Base-by-base conservation (phyloP, 2,888 invertebrate genomes). In the Agrotis clavis region DNA sequence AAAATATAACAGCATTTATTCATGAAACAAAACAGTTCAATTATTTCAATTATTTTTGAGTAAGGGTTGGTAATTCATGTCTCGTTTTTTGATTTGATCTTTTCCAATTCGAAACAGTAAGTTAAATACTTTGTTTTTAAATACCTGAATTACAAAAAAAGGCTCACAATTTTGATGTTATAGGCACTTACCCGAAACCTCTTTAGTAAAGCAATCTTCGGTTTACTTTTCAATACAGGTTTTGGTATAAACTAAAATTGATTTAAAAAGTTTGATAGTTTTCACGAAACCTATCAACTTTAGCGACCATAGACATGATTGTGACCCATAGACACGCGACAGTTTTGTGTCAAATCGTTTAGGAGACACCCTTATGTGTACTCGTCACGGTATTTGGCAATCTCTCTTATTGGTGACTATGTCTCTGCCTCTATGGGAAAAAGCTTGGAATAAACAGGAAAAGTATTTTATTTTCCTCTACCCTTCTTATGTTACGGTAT, bases 381-480 rank as follows among this genome's bases (percentile, higher is more conserved):
- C 56, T 81, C 56, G 73, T 76, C 81, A 83, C 73, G 69, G 79
- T 70, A 25, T 74, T 67, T 25, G 14, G 53, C 57, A 47, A 70
- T 68, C 53, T 66, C 7, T 67, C 62, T 51, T 69, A 66, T 57
- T 74, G 76, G 63, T 51, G 54, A 69, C 54, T 47, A 67, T 63
- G 59, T 53, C 67, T 56, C 35, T 57, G n/a, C 30, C 57, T 57
- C n/a, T 19, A 25, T 53, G 48, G 69, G 25, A 30, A 48, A 48
- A 35, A 21, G 61, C 35, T 47, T 48, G 56, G 71, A 73, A 78
- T 76, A 74, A 81, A 83, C 84, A 84, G 82, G 83, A 83, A 83
- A 81, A 83, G 59, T 72, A 69, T 62, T 59, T 60, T 68, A 74
- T 81, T 81, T 75, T 79, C 59, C 53, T 50, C 19, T 57, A 70